Evolutionary conservation across 2,797 vertebrate genomes (phyloP), one percentile per base, ranked within the genome.

Genomic region (Hybognathus amarus): DNA sequence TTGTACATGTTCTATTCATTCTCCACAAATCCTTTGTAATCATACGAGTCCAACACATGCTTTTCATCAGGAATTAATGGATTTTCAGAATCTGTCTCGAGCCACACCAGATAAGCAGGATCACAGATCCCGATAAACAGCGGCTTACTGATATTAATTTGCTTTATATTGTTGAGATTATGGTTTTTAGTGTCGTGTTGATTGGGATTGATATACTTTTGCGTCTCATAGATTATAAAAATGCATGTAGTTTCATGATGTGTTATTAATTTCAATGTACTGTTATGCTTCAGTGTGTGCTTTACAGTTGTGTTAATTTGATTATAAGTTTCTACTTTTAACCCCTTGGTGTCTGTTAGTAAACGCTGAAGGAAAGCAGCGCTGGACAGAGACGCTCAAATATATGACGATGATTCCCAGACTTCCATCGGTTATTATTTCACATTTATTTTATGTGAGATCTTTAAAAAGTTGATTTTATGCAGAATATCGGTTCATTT

Each of bases 11-110:
- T 96, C 95, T 96, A 96, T 96, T 95, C 95, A 92, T 94, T 93
- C 93, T 86, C 89, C 87, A 91, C 88, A 89, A 61, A 95, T 95
- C 95, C 95, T 96, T 94, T 95, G 95, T 96, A 95, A 95, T 96
- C 94, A 95, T 95, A 95, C 93, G 95, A 96, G 92, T 95, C 93
- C 92, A 95, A 96, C 95, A 95, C 92, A 95, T 93, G 92, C 93
- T 95, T 96, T 97, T 97, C 95, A 96, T 95, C 86, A 94, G 94
- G 97, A 97, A 98, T 99, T 98, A 98, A 94, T 94, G 96, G 97
- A 98, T 99, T 99, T 97, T 93, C 93, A 93, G 94, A 95, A 95
- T 94, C 94, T 93, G 91, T 96, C 94, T 95, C 97, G 96, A 96
- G 95, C 95, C 93, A 93, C 93, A 94, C 93, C 94, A n/a, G 96